Percentiles rank a stretch among this genome's conserved stretches.
Conservation (phyloP, 2,888 invertebrate genomes). For the Heliconius charithonia region DNA sequence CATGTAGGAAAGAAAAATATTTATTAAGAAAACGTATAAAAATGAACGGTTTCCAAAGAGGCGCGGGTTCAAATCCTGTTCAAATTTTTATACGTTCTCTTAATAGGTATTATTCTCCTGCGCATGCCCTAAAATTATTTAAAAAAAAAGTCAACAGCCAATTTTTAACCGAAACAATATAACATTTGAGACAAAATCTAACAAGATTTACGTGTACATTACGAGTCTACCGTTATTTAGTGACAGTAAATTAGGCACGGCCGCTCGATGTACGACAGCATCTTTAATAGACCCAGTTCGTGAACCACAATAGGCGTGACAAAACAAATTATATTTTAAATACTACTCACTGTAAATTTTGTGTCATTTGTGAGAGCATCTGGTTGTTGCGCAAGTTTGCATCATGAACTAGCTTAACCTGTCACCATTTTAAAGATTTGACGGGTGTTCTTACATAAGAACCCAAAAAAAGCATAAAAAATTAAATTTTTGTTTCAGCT, state of each 20-base stretch:
- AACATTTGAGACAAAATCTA: not conserved
- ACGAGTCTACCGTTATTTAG: constrained; percentile 34
- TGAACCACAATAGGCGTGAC: constrained; percentile 29
- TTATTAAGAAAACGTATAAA: too few species aligned
- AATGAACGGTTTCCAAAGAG: too few species aligned
- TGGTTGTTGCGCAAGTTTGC: not conserved
- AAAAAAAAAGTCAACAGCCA: too few species aligned
- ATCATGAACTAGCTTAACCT: not conserved
- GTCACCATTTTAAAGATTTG: not conserved
- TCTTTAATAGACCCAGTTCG: constrained; percentile 1
- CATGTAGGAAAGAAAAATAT: too few species aligned
- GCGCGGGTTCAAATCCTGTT: too few species aligned
- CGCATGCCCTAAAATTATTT: too few species aligned
- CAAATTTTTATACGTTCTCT: too few species aligned
- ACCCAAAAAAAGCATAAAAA: not conserved
- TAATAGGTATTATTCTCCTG: too few species aligned
- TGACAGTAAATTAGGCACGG: constrained; percentile 22
- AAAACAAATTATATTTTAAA: constrained; percentile 35
- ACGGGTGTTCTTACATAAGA: not conserved
- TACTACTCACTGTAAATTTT: constrained; percentile 1
- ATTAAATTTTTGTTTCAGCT: not conserved
- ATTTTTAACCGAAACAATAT: too few species aligned
- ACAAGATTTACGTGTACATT: constrained; percentile 18
- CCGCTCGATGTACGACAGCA: constrained; percentile 5
- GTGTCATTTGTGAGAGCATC: not conserved